These are phyloP conservation scores for Troilus luridus DNA, from an alignment of 2,888 invertebrate species.

Conservation along the genomic window DNA sequence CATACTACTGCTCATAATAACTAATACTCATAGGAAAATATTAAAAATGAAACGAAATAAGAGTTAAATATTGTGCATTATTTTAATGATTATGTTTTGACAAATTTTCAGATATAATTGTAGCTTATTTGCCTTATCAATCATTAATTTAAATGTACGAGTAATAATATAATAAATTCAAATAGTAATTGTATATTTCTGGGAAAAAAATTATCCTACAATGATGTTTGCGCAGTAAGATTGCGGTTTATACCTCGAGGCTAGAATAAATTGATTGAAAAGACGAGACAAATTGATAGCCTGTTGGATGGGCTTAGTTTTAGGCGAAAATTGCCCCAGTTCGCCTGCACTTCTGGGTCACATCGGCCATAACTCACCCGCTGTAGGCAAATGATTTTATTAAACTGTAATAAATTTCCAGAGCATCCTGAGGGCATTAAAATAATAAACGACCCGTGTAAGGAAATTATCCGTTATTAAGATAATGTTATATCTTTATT, in stretches of 20 bases:
- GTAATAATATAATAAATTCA: too few relatives aligned
- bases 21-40: too few relatives aligned
- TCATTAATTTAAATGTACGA: too few relatives aligned
- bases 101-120: too few relatives aligned
- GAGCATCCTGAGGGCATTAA: neutral
- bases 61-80: too few relatives aligned
- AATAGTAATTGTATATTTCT: too few relatives aligned
- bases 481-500: slow-evolving; percentile 41
- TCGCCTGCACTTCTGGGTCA: neutral
- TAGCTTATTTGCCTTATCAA: too few relatives aligned
- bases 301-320: neutral
- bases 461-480: slow-evolving; percentile 17
- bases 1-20: too few relatives aligned
- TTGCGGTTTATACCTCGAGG: neutral
- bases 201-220: neutral
- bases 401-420: slow-evolving; percentile 13
- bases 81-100: too few relatives aligned
- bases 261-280: neutral
- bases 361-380: neutral
- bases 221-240: neutral
- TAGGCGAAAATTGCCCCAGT: slow-evolving; percentile 3
- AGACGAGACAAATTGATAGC: slow-evolving; percentile 9
- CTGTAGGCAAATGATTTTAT: slow-evolving; percentile 12
- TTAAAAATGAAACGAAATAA: too few relatives aligned
- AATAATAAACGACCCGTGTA: neutral